Base-by-base conservation (phyloP, 2,888 invertebrate genomes). In the Oscheius sp. region DNA sequence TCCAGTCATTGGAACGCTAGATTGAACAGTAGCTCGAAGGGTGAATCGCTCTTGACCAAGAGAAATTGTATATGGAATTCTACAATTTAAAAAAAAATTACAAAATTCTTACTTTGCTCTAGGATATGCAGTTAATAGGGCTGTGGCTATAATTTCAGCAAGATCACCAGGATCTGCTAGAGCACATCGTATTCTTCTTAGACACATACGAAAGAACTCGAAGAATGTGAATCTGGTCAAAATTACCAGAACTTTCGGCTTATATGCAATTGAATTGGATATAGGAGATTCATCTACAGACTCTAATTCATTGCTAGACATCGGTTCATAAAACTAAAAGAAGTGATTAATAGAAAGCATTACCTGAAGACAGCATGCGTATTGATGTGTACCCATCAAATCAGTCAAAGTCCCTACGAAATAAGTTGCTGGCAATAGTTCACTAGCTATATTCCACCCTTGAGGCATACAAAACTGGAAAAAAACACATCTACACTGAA, bases 371-470 rank as follows among this genome's bases (percentile, higher is more conserved):
- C 62, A 62, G 14, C 50, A 67, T 5, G 62, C 51, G 20, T 62
- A 67, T 33, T 67, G 67, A 62, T 67, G 67, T 2, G 67, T 28
- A 8, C 67, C 67, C 41, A 62, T 61, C 28, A 67, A 33, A 62
- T 67, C 67, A 5, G 67, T 67, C 28, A 67, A 44, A n/a, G 67
- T 67, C 8, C 41, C 44, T 8, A 67, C 67, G 22, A 49, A 67
- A 26, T 44, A 67, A 9, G 51, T 50, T 20, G 67, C 38, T n/a
- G 22, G 30, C 28, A 17, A n/a, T 9, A 20, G 33, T 24, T 67
- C 67, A n/a, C 24, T n/a, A 2, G 32, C 20, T n/a, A 67, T 26
- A n/a, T 36, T 49, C 67, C 67, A 67, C 12, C 67, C 67, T 28
- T 62, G 62, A 2, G 67, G 67, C 45, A 62, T 44, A 33, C 62